Evolutionary conservation across 2,888 invertebrate genomes (phyloP).

Genomic region (Melieria picta): DNA sequence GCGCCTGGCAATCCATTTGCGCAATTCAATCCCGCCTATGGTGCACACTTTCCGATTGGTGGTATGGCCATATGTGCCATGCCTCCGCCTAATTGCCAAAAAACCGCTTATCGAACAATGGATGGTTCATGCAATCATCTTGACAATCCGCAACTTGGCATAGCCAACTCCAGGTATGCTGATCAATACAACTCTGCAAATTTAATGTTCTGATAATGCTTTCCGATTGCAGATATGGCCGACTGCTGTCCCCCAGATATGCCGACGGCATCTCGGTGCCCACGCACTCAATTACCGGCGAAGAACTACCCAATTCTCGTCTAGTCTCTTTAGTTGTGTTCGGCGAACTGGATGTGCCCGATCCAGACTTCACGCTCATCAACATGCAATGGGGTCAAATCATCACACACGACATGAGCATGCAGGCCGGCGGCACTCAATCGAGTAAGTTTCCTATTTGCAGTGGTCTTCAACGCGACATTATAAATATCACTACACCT

Average conservation of each 20-base stretch:
- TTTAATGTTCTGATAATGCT: neutral
- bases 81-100: constrained; percentile 58
- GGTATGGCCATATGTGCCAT: constrained; percentile 54
- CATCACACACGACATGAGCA: constrained; percentile 71
- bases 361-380: constrained; percentile 78
- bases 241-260: constrained; percentile 66
- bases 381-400: constrained; percentile 75
- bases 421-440: constrained; percentile 70
- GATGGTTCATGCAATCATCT: constrained; percentile 97
- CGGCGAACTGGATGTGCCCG: constrained; percentile 76
- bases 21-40: constrained; percentile 44
- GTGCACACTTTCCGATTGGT: constrained; percentile 52
- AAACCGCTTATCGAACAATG: constrained; percentile 74
- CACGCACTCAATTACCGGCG: constrained; percentile 72
- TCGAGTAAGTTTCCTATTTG: constrained; percentile 71
- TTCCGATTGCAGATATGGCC: constrained; percentile 60
- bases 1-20: constrained; percentile 50
- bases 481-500: neutral
- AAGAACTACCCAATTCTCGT: constrained; percentile 75
- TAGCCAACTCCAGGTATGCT: constrained; percentile 72
- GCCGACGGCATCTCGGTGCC: constrained; percentile 70
- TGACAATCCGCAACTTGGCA: constrained; percentile 82
- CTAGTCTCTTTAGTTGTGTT: constrained; percentile 77
- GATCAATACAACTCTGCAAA: neutral
- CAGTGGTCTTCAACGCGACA: too few species aligned